Base-by-base conservation (phyloP, 2,113 vertebrate genomes). In the Orientallactaga bullata region DNA sequence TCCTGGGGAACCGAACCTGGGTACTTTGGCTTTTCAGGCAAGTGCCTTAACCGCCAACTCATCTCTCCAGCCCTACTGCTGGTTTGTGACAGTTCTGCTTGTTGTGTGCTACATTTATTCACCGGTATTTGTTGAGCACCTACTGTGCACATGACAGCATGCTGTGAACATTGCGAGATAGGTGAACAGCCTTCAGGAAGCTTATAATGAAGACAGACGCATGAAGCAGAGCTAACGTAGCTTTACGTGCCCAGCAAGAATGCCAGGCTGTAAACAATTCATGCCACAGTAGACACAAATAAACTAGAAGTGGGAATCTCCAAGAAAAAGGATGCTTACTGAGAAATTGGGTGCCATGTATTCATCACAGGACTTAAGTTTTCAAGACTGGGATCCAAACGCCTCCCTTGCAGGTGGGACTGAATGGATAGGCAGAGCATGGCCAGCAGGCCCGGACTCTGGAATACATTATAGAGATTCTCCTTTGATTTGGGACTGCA, bases 51-150 rank as follows among this genome's bases (percentile, higher is more conserved):
- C n/a, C n/a, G n/a, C n/a, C n/a, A n/a, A n/a, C n/a, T n/a, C n/a
- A n/a, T n/a, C n/a, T n/a, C n/a, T n/a, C n/a, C n/a, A n/a, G n/a
- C n/a, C n/a, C n/a, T n/a, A n/a, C n/a, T n/a, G n/a, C n/a, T 93
- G 35, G 42, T 15, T 61, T 88, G 61, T 73, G 12, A 71, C 15
- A 28, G 20, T 76, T 80, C 94, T 76, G 51, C n/a, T 68, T 42
- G 88, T 42, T 94, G 94, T 92, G 79, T 37, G 85, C 5, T 88
- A 85, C 18, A 15, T 73, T 88, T 94, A 85, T 65, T 92, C 55
- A 95, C 9, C 32, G 39, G 18, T 74, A 63, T 84, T 51, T 78
- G 88, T 37, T 85, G 74, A 80, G 37, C 24, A 73, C 35, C 55
- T 85, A 32, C 66, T 61, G 1, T 66, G 28, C 32, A 32, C 18